A percentile compares a stretch with the other conserved stretches of the same genome.
phyloP scores from a whole-genome alignment of 2,113 vertebrate genomes.

The Elgaria multicarinata region DNA sequence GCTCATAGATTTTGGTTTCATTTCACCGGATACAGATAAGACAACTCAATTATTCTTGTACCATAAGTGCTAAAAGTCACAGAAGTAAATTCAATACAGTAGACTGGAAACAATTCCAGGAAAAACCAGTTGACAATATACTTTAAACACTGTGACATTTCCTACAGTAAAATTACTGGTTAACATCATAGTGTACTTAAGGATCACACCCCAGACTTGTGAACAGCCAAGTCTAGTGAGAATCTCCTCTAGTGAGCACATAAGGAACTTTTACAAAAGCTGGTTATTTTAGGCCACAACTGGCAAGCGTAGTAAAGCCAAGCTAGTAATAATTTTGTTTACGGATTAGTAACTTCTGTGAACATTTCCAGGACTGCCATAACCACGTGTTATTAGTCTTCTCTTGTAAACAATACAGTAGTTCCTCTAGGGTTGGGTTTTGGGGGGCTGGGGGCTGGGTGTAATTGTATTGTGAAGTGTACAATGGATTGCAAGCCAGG shows the following conservation, averaged over 20 bases:
- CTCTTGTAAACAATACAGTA: neutral
- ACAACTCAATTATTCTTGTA: slow-evolving; percentile 4
- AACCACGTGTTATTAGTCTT: neutral
- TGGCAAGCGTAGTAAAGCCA: too few species aligned
- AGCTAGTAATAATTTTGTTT: too few species aligned
- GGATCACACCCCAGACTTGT: neutral
- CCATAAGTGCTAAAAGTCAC: neutral
- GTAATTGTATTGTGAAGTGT: neutral
- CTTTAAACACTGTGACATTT: neutral
- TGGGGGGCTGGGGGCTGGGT: too few species aligned
- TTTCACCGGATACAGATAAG: slow-evolving; percentile 1
- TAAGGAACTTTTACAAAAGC: neutral
- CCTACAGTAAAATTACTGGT: neutral
- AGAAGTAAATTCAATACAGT: neutral
- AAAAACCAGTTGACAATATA: neutral
- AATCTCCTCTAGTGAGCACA: neutral
- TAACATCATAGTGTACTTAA: neutral
- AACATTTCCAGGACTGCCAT: neutral
- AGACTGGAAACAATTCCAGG: neutral
- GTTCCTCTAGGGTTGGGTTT: neutral
- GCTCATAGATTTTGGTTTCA: neutral
- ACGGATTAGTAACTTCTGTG: neutral
- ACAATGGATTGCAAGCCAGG: neutral
- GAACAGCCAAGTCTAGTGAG: neutral
- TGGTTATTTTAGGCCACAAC: too few species aligned